A percentile compares a stretch with the other conserved stretches of the same genome.
phyloP scores from a whole-genome alignment of 64 coral and sea anemone species.

The Montipora efflorescens region DNA sequence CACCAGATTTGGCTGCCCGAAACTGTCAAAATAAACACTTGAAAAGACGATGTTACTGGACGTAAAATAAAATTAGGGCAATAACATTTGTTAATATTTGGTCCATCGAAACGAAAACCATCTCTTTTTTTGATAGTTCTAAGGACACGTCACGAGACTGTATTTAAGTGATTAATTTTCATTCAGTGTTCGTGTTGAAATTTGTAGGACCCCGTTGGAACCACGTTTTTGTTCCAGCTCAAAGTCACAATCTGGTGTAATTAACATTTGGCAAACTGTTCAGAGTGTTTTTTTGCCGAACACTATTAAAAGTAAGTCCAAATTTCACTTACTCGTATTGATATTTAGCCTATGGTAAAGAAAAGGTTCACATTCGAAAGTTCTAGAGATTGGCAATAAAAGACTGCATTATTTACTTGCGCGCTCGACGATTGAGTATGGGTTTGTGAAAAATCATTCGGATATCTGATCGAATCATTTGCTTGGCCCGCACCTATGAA shows the following conservation, averaged over 20 bases:
- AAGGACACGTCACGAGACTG: not conserved
- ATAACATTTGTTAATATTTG: not conserved
- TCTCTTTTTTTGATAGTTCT: not conserved
- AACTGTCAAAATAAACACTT: not conserved
- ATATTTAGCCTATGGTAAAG: not conserved
- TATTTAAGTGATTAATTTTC: not conserved
- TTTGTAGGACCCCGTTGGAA: not conserved
- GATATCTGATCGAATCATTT: slow-evolving; percentile 4
- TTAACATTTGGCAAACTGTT: not conserved
- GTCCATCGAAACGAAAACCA: not conserved
- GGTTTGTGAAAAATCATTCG: not conserved
- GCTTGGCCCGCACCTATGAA: not conserved
- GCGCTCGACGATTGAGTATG: not conserved
- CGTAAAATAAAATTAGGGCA: not conserved
- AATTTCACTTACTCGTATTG: not conserved
- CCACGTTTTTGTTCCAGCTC: no score
- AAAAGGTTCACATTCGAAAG: not conserved
- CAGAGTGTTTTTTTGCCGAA: not conserved
- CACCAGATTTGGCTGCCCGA: not conserved
- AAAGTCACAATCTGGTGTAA: not conserved
- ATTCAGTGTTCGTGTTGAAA: not conserved
- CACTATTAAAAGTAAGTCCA: not conserved
- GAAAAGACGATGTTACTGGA: not conserved
- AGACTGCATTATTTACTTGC: no score
- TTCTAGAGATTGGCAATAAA: not conserved